phyloP scores from a whole-genome alignment of 64 coral and sea anemone species.

The Montipora capricornis region DNA sequence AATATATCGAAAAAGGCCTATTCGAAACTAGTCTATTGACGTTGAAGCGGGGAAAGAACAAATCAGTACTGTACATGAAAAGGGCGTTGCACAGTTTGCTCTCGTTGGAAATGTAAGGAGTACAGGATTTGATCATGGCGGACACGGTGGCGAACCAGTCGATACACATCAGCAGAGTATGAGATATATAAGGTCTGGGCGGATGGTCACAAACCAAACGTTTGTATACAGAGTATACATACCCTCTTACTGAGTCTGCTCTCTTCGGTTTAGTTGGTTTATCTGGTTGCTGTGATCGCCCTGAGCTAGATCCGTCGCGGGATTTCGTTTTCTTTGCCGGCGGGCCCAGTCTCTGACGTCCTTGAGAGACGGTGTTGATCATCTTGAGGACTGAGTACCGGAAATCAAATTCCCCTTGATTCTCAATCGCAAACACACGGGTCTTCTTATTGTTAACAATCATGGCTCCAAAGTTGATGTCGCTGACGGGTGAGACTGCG shows the following conservation, averaged over 20 bases:
- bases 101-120: too few relatives aligned
- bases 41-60: too few relatives aligned
- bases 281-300: conserved; percentile 81
- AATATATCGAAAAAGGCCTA: too few relatives aligned
- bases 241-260: conserved; percentile 95
- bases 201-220: too few relatives aligned
- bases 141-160: too few relatives aligned
- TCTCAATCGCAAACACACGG: conserved; percentile 86
- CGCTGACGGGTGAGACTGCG: conserved; percentile 79
- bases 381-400: conserved; percentile 96
- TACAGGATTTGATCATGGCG: too few relatives aligned
- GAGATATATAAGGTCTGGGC: too few relatives aligned
- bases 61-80: too few relatives aligned
- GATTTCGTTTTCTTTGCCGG: conserved; percentile 82
- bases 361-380: conserved; percentile 88
- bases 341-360: conserved; percentile 86
- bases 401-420: conserved; percentile 97
- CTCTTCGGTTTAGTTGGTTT: conserved; percentile 87
- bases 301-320: conserved; percentile 95
- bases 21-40: too few relatives aligned
- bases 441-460: conserved; percentile 88
- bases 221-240: not conserved
- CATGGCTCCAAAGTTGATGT: conserved; percentile 98
- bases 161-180: too few relatives aligned
- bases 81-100: too few relatives aligned